A percentile compares a stretch with the other conserved stretches of the same genome.
phyloP scores from a whole-genome alignment of 2,113 vertebrate species.

The Callipepla californica region DNA sequence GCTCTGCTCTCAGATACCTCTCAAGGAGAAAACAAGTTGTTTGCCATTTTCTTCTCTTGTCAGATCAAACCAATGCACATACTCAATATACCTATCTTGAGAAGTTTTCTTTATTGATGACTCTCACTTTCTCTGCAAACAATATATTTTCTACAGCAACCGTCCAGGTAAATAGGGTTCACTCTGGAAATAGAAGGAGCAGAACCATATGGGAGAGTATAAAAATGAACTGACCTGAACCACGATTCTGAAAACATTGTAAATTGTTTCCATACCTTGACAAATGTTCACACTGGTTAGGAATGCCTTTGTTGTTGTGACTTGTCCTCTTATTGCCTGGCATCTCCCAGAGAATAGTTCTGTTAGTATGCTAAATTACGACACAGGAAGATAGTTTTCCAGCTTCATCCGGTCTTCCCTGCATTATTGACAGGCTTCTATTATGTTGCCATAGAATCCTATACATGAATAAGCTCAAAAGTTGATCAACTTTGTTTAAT shows the following conservation, averaged over 20 bases:
- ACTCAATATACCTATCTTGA: conserved; percentile 52
- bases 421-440: background rate
- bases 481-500: background rate
- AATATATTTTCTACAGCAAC: conserved; percentile 60
- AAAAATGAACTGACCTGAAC: conserved; percentile 70
- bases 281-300: conserved; percentile 22
- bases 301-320: conserved; percentile 22
- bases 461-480: background rate
- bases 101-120: conserved; percentile 71
- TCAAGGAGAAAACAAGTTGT: conserved; percentile 52
- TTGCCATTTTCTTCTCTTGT: conserved; percentile 60
- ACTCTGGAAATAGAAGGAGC: conserved; percentile 59
- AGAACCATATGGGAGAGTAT: conserved; percentile 47
- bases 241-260: conserved; percentile 56
- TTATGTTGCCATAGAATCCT: background rate
- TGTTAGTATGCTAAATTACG: conserved; percentile 2
- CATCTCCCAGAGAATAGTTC: background rate
- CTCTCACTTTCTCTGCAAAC: conserved; percentile 60
- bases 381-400: background rate
- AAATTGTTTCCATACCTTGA: conserved; percentile 69
- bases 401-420: background rate
- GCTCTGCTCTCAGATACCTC: conserved; percentile 31
- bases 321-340: conserved; percentile 38
- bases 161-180: conserved; percentile 62
- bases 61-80: conserved; percentile 48